Percentiles rank a stretch among this genome's conserved stretches.
phyloP scores from a whole-genome alignment of 2,888 invertebrate species.

The Temnothorax rugatulus region DNA sequence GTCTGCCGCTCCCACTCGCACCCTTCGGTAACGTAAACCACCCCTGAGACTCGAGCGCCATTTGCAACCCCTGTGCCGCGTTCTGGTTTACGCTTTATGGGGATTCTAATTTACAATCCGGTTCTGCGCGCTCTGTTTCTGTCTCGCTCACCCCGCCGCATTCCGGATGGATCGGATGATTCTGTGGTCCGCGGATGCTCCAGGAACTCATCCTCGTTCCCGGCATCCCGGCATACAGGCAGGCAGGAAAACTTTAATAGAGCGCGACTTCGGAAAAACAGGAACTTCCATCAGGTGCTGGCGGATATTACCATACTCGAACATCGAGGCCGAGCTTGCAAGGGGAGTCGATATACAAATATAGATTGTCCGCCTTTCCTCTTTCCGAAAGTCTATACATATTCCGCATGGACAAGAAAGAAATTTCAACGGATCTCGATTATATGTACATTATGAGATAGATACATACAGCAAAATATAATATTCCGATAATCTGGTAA shows the following conservation, averaged over 20 bases:
- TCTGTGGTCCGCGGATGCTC: constrained; percentile 17
- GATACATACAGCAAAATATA: neutral
- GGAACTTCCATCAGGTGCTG: constrained; percentile 71
- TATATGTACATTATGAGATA: neutral
- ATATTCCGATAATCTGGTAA: neutral
- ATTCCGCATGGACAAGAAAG: neutral
- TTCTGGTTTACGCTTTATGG: constrained; percentile 60
- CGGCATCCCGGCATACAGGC: constrained; percentile 47
- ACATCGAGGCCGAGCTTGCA: constrained; percentile 28
- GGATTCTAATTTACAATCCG: constrained; percentile 73
- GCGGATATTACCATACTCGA: constrained; percentile 74
- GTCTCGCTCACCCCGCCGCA: constrained; percentile 2
- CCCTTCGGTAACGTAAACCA: constrained; percentile 50
- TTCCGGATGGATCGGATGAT: constrained; percentile 10
- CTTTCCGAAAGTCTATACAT: constrained; percentile 1
- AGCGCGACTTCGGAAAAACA: constrained; percentile 72
- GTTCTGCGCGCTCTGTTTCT: constrained; percentile 32
- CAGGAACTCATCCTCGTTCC: constrained; percentile 28
- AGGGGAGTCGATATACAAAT: constrained; percentile 24
- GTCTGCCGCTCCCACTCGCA: constrained; percentile 50
- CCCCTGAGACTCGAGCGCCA: constrained; percentile 54
- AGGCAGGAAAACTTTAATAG: constrained; percentile 72
- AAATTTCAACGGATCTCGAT: constrained; percentile 1
- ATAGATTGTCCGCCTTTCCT: neutral
- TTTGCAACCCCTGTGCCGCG: constrained; percentile 45